Evolutionary conservation across 2,797 vertebrate genomes (phyloP), one percentile per base, ranked within the genome.

Genomic region (Myotis planiceps): DNA sequence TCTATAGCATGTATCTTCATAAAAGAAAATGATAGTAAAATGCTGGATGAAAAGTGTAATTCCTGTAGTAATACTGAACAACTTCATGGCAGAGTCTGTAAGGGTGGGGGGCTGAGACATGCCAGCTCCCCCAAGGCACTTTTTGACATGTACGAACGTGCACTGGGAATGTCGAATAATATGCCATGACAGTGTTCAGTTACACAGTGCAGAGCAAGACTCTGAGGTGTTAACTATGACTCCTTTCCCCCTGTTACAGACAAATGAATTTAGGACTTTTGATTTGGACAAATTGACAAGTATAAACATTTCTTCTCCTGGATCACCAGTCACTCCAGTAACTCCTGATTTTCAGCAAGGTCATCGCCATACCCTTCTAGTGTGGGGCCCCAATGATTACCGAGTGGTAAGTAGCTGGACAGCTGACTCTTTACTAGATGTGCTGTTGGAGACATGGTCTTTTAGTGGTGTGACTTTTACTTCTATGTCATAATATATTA

Each of bases 331-430:
- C 29, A 32, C 49, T 6, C 3, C 21, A 2, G 53, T 97, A 16
- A 18, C 0, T 25, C 3, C 42, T 13, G 0, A n/a, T 0, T 97
- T 97, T 66, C 63, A 95, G 68, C 7, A 7, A 2, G 95, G 97
- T 68, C 84, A 96, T 3, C 97, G 97, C 60, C 58, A 97, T 45
- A 97, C 91, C 13, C 86, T 98, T n/a, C 95, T 98, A 0, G 78
- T 96, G 2, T 97, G 97, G 97, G 16, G 0, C 6, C 13, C 92
- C 14, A 51, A 0, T 9, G 0, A 29, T 0, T 93, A 79, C 81
- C 66, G 0, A 2, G 42, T 96, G 96, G 97, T 98, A 78, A 97
- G 97, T 95, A 47, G 3, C 3, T 25, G 16, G 27, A 16, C 12
- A 63, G 32, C 18, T 5, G 29, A 60, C 42, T 42, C 12, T 47